Evolutionary conservation across 2,797 vertebrate genomes (phyloP).

Genomic region (Lagocephalus sceleratus): DNA sequence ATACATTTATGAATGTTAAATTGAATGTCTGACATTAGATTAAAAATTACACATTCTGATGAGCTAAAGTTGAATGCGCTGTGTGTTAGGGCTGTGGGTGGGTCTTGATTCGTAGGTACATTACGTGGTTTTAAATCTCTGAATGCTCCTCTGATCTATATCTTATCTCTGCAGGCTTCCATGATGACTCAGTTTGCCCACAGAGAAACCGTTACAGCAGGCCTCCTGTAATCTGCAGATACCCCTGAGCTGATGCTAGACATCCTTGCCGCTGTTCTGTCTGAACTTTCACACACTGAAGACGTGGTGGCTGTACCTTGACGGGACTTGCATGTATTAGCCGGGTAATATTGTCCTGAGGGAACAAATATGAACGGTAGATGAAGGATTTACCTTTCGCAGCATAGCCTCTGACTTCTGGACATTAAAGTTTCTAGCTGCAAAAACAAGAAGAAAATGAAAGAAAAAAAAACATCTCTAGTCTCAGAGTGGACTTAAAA

Average conservation of each 20-base stretch:
- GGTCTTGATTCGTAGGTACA: neutral
- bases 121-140: slow-evolving; percentile 3
- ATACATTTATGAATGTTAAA: too few species aligned
- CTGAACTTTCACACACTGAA: slow-evolving; percentile 4
- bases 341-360: neutral
- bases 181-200: slow-evolving; percentile 32
- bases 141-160: neutral
- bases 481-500: neutral
- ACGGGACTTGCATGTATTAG: neutral
- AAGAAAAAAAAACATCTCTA: neutral
- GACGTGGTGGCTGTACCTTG: neutral
- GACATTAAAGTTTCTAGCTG: slow-evolving; percentile 89
- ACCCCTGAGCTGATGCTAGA: slow-evolving; percentile 2
- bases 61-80: too few species aligned
- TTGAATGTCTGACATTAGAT: too few species aligned
- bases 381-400: slow-evolving; percentile 82
- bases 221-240: slow-evolving; percentile 33
- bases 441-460: slow-evolving; percentile 25
- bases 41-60: too few species aligned
- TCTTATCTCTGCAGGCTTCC: slow-evolving; percentile 31
- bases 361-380: too few species aligned
- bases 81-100: too few species aligned
- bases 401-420: slow-evolving; percentile 93
- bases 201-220: slow-evolving; percentile 8
- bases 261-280: neutral